Percentiles rank a stretch among this genome's conserved stretches.
Evolutionary conservation across 2,113 vertebrate species (phyloP).

Genomic region (Coptodon rendalli): DNA sequence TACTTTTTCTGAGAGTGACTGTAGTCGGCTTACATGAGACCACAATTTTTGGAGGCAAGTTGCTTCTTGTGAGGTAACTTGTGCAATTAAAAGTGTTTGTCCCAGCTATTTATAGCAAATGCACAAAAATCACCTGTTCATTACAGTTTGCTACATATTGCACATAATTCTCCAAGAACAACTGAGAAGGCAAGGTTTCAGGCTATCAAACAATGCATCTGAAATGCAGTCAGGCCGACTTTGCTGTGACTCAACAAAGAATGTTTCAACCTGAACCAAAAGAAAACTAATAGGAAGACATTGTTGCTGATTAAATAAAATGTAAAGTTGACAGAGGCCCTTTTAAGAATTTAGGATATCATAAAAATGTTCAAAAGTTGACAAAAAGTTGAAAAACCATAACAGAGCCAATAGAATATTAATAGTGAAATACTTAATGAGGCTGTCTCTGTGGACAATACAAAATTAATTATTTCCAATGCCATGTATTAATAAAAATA

Average conservation of each 20-base stretch:
- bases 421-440: not conserved
- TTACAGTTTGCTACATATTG: not conserved
- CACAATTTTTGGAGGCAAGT: not conserved
- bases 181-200: not conserved
- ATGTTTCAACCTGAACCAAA: not conserved
- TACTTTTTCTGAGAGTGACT: not conserved
- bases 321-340: not conserved
- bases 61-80: not conserved
- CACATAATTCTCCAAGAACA: not conserved
- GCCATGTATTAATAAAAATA: constrained; percentile 30
- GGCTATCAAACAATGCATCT: not conserved
- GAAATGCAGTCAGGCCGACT: not conserved
- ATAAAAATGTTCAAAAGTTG: not conserved
- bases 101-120: not conserved
- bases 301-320: not conserved
- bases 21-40: too few species aligned
- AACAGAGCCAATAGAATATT: constrained; percentile 5
- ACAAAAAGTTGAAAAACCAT: not conserved
- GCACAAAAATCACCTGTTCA: not conserved
- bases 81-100: not conserved
- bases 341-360: not conserved
- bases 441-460: constrained; percentile 2
- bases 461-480: not conserved
- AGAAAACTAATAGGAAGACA: not conserved
- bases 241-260: not conserved